These are phyloP conservation scores for Fragum sueziense DNA, from an alignment of 2,888 invertebrate genomes.

Conservation along the genomic window DNA sequence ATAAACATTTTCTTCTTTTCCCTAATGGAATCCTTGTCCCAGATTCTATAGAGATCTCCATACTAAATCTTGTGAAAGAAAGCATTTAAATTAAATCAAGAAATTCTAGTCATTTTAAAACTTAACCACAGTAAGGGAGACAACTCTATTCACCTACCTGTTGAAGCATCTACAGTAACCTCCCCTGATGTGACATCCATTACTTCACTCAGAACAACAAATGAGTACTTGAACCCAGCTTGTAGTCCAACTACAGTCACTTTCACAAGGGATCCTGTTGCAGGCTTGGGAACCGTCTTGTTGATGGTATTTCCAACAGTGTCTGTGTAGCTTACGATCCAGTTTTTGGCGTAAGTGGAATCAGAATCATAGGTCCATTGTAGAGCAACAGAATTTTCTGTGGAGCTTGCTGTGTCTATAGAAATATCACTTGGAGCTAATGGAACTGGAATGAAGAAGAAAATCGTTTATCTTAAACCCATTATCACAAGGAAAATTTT, in stretches of 20 bases:
- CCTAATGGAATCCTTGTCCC: too few species aligned
- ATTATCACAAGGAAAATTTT: too few species aligned
- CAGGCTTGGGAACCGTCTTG: slow-evolving; percentile 43
- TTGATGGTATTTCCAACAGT: slow-evolving; percentile 21
- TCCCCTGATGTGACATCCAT: slow-evolving; percentile 52
- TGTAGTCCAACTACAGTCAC: slow-evolving; percentile 53
- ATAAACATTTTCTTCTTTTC: too few species aligned
- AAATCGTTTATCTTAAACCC: too few species aligned
- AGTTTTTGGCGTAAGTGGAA: slow-evolving; percentile 63
- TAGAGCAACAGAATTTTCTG: slow-evolving; percentile 54
- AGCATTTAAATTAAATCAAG: too few species aligned
- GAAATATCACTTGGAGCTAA: slow-evolving; percentile 56
- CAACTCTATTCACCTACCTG: slow-evolving; percentile 61
- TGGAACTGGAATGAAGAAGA: slow-evolving; percentile 60
- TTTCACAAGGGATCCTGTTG: slow-evolving; percentile 42
- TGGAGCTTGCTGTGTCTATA: slow-evolving; percentile 47
- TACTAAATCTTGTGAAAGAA: too few species aligned
- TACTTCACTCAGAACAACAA: slow-evolving; percentile 63
- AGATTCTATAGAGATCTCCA: too few species aligned
- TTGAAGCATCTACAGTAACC: slow-evolving; percentile 48
- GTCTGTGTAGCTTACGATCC: slow-evolving; percentile 59
- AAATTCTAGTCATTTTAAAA: too few species aligned
- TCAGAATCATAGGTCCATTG: slow-evolving; percentile 63
- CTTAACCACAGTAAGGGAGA: too few species aligned
- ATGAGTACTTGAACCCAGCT: slow-evolving; percentile 68